Conservation (phyloP, 2,113 vertebrate genomes). For the Paramisgurnus dabryanus region DNA sequence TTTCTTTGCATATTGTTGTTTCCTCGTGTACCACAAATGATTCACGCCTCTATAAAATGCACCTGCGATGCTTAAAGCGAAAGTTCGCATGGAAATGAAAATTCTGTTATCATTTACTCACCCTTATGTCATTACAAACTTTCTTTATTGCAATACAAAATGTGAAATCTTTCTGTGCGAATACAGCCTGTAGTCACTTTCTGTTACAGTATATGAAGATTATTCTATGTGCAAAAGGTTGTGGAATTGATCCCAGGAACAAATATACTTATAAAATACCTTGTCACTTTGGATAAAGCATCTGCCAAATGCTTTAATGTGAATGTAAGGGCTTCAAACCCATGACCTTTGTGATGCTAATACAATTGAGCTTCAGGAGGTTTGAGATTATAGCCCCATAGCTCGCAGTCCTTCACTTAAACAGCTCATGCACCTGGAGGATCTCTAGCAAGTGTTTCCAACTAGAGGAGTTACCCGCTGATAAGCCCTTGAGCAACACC, state of each 20-base stretch:
- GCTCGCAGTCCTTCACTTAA: neutral
- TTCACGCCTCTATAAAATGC: neutral
- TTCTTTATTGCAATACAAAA: neutral
- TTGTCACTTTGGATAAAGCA: too few relatives aligned
- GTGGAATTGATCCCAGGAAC: too few relatives aligned
- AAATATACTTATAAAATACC: too few relatives aligned
- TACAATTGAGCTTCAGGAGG: too few relatives aligned
- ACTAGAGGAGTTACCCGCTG: neutral
- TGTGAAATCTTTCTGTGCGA: too few relatives aligned
- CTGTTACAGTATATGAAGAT: too few relatives aligned
- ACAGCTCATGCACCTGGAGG: neutral
- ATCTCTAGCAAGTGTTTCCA: neutral
- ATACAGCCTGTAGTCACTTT: too few relatives aligned
- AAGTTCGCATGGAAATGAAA: neutral
- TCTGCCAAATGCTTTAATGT: too few relatives aligned
- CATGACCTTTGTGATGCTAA: too few relatives aligned
- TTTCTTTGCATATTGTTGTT: neutral
- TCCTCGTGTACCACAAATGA: neutral
- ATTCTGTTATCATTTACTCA: neutral
- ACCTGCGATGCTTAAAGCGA: neutral
- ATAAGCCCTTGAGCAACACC: constrained; percentile 16
- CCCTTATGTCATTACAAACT: neutral
- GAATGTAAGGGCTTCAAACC: too few relatives aligned
- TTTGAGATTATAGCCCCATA: neutral
- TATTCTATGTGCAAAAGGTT: too few relatives aligned